Evolutionary conservation across 2,888 invertebrate species (phyloP), one percentile per base, ranked within the genome.

Genomic region (Portevinia maculata): DNA sequence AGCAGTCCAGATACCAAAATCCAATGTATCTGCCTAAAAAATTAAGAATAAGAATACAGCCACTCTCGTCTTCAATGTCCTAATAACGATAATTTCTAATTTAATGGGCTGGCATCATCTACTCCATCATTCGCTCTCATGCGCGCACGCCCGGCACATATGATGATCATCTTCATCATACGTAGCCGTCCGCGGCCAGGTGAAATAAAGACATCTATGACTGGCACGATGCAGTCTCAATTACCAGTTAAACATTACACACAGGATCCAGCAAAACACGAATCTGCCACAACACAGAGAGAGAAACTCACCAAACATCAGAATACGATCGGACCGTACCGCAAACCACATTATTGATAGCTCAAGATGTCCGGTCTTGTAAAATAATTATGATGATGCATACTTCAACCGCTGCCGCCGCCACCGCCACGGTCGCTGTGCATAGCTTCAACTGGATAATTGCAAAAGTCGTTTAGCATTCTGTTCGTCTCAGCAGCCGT

Each of bases 301-400:
- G 62, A 70, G 79, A 75, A 83, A 76, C 81, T 60, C 52, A 60
- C 64, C 70, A 70, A 76, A 76, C 76, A 60, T 83, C 83, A 83
- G 71, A 83, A 83, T 81, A 62, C 60, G 60, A 70, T 83, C 60
- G 55, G 60, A 48, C 44, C 24, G 71, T 50, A 59, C 53, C 28
- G 57, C 75, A 81, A 65, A 71, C 71, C 67, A 78, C 67, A 83
- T 83, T 83, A 83, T 78, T 83, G 83, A 83, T 83, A 83, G 83
- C 83, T 83, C 83, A 71, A 83, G 83, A 83, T 78, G 83, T 71
- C 83, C 83, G 71, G 83, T 70, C 83, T 78, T 83, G 83, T 83
- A 83, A 83, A 83, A 83, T 83, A 83, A 83, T 83, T 83, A 83
- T 83, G 83, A 83, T 83, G 83, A 83, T 78, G 81, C 75, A 81